phyloP scores from a whole-genome alignment of 2,113 vertebrate genomes.

The Rhinoptilus africanus region DNA sequence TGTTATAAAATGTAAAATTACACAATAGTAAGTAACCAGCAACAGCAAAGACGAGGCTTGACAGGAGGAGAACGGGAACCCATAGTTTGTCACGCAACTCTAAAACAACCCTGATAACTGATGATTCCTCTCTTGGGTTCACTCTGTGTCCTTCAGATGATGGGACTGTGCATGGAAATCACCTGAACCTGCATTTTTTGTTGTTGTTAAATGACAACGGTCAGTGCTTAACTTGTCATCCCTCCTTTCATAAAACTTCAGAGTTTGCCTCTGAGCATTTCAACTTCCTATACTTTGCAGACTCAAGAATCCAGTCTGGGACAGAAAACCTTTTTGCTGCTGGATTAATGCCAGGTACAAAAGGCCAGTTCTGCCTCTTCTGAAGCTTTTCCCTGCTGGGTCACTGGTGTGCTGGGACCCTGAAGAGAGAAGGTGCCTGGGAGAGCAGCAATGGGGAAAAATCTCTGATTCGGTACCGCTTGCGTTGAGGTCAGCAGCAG shows the following conservation, averaged over 20 bases:
- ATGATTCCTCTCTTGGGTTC: neutral
- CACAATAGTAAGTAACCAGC: neutral
- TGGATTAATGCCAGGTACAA: neutral
- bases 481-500: neutral
- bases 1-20: neutral
- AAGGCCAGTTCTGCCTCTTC: accelerated
- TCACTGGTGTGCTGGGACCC: neutral
- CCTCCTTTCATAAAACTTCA: accelerated
- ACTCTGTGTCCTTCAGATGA: neutral
- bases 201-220: accelerated
- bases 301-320: neutral
- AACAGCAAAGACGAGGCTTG: neutral
- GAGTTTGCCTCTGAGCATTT: neutral
- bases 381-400: accelerated
- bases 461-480: accelerated
- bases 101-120: accelerated
- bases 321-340: neutral
- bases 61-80: accelerated
- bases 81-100: accelerated
- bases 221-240: accelerated
- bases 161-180: neutral
- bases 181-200: neutral
- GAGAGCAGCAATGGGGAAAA: neutral
- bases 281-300: neutral
- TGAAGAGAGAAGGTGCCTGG: neutral